phyloP scores from a whole-genome alignment of 92 coral and sea anemone species.

The Porites rus region DNA sequence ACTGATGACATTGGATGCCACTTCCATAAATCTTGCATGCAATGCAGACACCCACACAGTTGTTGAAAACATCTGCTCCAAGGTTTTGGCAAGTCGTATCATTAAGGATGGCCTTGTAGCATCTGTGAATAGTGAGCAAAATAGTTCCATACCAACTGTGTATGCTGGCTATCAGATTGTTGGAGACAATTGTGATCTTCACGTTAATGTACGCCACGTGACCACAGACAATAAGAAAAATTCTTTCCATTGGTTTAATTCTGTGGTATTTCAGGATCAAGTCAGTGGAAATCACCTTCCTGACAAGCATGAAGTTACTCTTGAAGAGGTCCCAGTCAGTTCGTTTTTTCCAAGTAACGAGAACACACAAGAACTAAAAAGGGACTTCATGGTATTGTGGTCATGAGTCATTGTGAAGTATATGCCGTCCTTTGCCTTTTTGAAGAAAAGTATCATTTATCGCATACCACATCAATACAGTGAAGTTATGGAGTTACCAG shows the following conservation, averaged over 20 bases:
- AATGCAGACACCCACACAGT: too few species aligned
- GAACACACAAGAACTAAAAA: slow-evolving; percentile 53
- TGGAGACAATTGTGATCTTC: slow-evolving; percentile 68
- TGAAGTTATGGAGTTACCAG: slow-evolving; percentile 22
- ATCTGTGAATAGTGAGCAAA: too few species aligned
- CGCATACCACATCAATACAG: slow-evolving; percentile 76
- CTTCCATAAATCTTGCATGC: too few species aligned
- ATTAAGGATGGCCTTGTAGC: too few species aligned
- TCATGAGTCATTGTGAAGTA: slow-evolving; percentile 63
- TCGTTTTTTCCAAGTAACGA: slow-evolving; percentile 49
- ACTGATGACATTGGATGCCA: too few species aligned
- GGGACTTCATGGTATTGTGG: slow-evolving; percentile 63
- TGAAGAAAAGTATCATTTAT: slow-evolving; percentile 48
- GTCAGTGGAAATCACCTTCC: slow-evolving; percentile 59
- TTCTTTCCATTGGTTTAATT: slow-evolving; percentile 63
- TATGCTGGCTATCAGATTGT: slow-evolving; percentile 43
- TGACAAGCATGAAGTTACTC: slow-evolving; percentile 27
- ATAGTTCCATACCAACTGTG: too few species aligned
- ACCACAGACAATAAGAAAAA: slow-evolving; percentile 54
- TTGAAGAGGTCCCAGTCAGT: slow-evolving; percentile 56
- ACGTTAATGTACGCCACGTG: slow-evolving; percentile 61
- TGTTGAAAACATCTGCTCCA: too few species aligned
- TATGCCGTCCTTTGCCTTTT: slow-evolving; percentile 38
- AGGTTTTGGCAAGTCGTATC: too few species aligned
- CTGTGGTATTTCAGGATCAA: slow-evolving; percentile 61